phyloP scores from a whole-genome alignment of 2,797 vertebrate genomes.

The Sebastes paucispinis region DNA sequence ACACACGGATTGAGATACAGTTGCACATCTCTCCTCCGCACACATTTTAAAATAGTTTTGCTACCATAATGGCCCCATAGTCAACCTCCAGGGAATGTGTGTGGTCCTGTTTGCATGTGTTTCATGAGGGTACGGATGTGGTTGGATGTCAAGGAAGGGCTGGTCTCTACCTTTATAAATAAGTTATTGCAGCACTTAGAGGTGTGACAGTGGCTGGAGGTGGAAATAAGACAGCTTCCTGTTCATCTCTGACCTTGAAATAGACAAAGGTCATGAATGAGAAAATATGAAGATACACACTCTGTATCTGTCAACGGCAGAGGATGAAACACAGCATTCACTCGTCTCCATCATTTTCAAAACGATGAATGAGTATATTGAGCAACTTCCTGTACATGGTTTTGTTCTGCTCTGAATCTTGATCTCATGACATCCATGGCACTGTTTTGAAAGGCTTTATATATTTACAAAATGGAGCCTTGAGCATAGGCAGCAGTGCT shows the following conservation, averaged over 20 bases:
- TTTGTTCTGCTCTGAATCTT: neutral
- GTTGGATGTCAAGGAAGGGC: slow-evolving; percentile 4
- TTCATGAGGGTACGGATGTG: neutral
- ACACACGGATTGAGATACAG: too few species aligned
- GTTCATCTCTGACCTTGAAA: slow-evolving; percentile 4
- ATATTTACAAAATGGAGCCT: neutral
- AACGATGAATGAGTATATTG: neutral
- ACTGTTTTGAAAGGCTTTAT: neutral
- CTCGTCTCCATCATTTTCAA: neutral
- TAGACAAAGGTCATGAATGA: neutral
- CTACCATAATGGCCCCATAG: too few species aligned
- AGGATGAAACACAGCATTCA: neutral
- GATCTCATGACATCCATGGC: neutral
- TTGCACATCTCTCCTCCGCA: too few species aligned
- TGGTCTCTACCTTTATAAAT: slow-evolving; percentile 41
- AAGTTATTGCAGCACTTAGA: slow-evolving; percentile 32
- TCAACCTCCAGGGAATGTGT: neutral
- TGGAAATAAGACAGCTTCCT: neutral
- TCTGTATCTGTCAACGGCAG: neutral
- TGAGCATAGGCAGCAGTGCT: neutral
- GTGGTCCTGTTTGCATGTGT: neutral
- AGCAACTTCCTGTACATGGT: neutral
- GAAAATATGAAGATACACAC: neutral
- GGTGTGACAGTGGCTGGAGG: slow-evolving; percentile 16
- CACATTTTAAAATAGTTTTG: too few species aligned